Conservation (phyloP, 2,888 invertebrate genomes). For the Megalurothrips usitatus region DNA sequence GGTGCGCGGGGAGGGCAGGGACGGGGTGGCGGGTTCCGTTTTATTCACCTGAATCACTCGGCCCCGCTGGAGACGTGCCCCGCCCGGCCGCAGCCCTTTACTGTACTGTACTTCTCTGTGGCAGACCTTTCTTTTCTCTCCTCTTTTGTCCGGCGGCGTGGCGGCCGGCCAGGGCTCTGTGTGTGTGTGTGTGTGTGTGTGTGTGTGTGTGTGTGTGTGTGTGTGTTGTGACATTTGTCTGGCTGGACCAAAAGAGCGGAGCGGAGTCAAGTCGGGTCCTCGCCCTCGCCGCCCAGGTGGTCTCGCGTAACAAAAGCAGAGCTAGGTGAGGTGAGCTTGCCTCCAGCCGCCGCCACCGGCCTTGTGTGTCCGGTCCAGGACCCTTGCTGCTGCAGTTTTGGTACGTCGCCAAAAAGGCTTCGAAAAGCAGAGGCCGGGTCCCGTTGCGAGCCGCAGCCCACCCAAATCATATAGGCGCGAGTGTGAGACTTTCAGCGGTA, state of each 20-base stretch:
- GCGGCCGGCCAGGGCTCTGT: not conserved
- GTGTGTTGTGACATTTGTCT: constrained; percentile 24
- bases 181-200: no score
- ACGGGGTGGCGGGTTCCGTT: not conserved
- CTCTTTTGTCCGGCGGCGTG: constrained; percentile 4
- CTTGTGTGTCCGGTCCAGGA: not conserved
- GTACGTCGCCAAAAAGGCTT: no score
- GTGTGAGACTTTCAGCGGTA: no score
- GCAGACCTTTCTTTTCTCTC: not conserved
- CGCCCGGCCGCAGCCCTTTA: constrained; percentile 5
- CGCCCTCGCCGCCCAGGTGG: not conserved
- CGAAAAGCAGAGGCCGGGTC: no score
- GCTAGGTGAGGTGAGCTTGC: not conserved
- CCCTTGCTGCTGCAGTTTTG: not conserved
- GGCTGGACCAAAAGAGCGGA: not conserved
- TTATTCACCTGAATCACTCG: not conserved
- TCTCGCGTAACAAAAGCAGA: not conserved
- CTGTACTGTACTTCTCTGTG: not conserved
- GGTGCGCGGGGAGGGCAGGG: not conserved
- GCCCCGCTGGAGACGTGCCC: not conserved
- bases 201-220: no score
- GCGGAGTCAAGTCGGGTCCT: not conserved
- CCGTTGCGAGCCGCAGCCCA: no score
- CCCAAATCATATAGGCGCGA: no score
- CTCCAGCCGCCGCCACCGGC: not conserved